Base-by-base conservation (phyloP, 1,140 invertebrate genomes). In the Alviniconcha marisindica region DNA sequence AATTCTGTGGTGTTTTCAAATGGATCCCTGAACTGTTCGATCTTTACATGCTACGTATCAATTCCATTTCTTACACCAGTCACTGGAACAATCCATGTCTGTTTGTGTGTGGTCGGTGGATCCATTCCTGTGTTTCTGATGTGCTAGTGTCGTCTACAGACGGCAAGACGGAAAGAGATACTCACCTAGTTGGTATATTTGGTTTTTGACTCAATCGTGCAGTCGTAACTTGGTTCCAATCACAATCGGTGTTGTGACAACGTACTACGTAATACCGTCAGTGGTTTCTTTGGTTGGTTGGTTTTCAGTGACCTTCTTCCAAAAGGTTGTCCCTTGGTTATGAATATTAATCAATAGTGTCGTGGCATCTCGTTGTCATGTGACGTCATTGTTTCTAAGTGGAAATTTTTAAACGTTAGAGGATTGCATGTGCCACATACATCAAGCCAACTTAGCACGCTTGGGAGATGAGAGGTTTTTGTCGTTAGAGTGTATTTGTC, bases 381-480 rank as follows among this genome's bases (percentile, higher is more conserved):
- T 63, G 60, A 63, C 60, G 60, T 63, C 7, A 10, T 63, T 63
- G 21, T 63, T 63, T 63, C 18, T 48, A n/a, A 63, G 60, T 63
- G 28, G 28, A 63, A 63, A 63, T 31, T 4, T 24, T 76, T 44
- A 73, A 76, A 40, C 40, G 21, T 40, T 76, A 76, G 73, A 76
- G 42, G 73, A 76, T 76, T 76, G 73, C 31, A 44, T 44, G 42
- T 76, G 73, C n/a, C 73, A 42, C 73, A 14, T 42, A 38, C 42
- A 44, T 31, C 73, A 76, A 44, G 36, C 7, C 40, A 0, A 73
- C 18, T 14, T 14, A 63, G 24, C 60, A n/a, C 60, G 60, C 60
- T 4, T 63, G 21, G 60, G 7, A 24, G 28, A 7, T 5, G 60
- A 10, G 21, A n/a, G 24, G 7, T 63, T 63, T 10, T 7, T n/a